A percentile compares a stretch with the other conserved stretches of the same genome.
These are phyloP conservation scores for Diuraphis noxia DNA, from an alignment of 1,140 invertebrate species.

Conservation along the genomic window DNA sequence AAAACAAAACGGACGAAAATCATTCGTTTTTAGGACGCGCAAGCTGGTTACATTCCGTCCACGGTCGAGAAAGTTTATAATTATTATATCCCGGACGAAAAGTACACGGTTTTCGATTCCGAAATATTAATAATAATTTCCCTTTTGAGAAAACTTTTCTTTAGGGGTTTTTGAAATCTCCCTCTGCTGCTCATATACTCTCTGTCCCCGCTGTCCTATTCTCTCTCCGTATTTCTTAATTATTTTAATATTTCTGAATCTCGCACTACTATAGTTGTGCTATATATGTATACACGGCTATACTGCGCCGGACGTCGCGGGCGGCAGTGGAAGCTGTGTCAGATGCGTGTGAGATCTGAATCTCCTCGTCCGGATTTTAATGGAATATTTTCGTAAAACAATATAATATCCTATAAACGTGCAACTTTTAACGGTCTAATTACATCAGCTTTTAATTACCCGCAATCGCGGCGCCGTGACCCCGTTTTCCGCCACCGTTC, in stretches of 20 bases:
- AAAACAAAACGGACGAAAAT: conserved; percentile 46
- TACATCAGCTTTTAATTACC: not conserved
- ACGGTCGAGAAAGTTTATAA: conserved; percentile 51
- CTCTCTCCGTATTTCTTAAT: conserved; percentile 5
- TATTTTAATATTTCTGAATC: conserved; percentile 39
- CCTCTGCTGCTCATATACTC: not conserved
- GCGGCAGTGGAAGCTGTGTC: not conserved
- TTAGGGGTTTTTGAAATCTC: not conserved
- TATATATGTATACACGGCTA: not conserved
- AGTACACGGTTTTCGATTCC: conserved; percentile 48
- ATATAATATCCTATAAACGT: conserved; percentile 47
- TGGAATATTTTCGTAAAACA: conserved; percentile 37
- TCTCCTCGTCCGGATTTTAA: conserved; percentile 45
- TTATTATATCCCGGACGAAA: conserved; percentile 45
- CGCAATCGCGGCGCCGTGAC: not conserved
- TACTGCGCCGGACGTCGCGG: not conserved
- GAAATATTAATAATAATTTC: conserved; percentile 51
- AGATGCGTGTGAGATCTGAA: conserved; percentile 44
- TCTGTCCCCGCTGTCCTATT: not conserved
- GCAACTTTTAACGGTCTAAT: conserved; percentile 29
- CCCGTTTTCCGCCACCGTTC: not conserved
- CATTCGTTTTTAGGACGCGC: conserved; percentile 50
- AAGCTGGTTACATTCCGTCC: conserved; percentile 45
- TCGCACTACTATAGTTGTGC: not conserved
- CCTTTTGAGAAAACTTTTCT: conserved; percentile 53